A percentile compares a stretch with the other conserved stretches of the same genome.
These are phyloP conservation scores for Melanogrammus aeglefinus DNA, from an alignment of 2,797 vertebrate species.

Conservation along the genomic window DNA sequence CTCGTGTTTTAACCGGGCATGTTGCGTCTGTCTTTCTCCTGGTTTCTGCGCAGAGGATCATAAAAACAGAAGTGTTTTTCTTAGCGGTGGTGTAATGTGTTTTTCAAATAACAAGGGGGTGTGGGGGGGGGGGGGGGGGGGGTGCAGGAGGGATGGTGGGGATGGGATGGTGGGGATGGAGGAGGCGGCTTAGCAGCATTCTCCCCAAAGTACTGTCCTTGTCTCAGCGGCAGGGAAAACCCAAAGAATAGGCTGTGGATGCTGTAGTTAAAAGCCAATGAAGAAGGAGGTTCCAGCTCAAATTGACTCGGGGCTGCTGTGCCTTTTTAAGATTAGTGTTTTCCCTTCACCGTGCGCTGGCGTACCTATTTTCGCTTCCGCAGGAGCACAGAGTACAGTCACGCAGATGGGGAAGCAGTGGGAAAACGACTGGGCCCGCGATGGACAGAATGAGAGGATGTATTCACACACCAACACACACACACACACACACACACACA, in stretches of 20 bases:
- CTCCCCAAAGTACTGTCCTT: slow-evolving; percentile 8
- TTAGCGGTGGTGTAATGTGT: not conserved
- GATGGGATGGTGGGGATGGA: no score
- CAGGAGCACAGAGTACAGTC: slow-evolving; percentile 6
- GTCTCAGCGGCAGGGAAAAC: not conserved
- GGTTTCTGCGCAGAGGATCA: not conserved
- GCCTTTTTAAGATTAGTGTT: not conserved
- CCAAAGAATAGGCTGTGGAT: not conserved
- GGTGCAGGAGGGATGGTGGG: no score
- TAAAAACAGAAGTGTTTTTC: not conserved
- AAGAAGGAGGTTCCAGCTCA: slow-evolving; percentile 27
- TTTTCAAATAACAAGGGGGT: slow-evolving; percentile 18
- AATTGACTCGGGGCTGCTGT: slow-evolving; percentile 17
- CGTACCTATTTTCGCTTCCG: slow-evolving; percentile 25
- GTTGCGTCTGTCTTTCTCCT: not conserved
- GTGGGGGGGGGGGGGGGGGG: no score
- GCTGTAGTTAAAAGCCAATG: not conserved
- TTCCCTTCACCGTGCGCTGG: slow-evolving; percentile 9
- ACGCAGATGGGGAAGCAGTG: slow-evolving; percentile 35
- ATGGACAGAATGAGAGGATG: slow-evolving; percentile 18
- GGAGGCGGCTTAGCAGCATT: no score
- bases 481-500: slow-evolving; percentile 15
- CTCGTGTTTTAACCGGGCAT: not conserved
- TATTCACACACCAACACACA: slow-evolving; percentile 15
- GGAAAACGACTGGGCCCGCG: slow-evolving; percentile 34